A percentile compares a stretch with the other conserved stretches of the same genome.
Evolutionary conservation across 2,113 vertebrate species (phyloP).

Genomic region (Seriola rivoliana): DNA sequence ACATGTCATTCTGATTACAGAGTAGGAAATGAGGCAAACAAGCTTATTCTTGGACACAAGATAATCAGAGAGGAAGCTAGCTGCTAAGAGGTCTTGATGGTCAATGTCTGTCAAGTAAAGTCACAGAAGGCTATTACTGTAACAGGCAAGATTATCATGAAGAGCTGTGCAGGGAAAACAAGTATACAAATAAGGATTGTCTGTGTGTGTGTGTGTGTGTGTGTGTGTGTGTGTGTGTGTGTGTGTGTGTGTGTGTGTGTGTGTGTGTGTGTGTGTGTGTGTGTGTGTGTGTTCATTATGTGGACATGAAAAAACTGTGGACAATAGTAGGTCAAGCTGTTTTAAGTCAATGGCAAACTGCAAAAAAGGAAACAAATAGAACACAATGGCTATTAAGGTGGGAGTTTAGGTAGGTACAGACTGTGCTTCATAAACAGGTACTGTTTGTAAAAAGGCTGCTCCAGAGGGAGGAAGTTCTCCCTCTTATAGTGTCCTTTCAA

Average conservation of each 20-base stretch:
- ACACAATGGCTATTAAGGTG: slow-evolving; percentile 16
- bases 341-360: slow-evolving; percentile 25
- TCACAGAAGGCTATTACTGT: slow-evolving; percentile 1
- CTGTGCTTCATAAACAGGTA: neutral
- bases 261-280: too few species aligned
- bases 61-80: slow-evolving; percentile 16
- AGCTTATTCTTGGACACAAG: neutral
- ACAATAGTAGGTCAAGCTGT: slow-evolving; percentile 9
- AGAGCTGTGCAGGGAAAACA: neutral
- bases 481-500: slow-evolving; percentile 44
- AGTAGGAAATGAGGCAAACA: slow-evolving; percentile 38
- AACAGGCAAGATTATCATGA: neutral
- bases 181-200: neutral
- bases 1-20: slow-evolving; percentile 35
- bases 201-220: neutral
- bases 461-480: slow-evolving; percentile 19
- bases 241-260: too few species aligned
- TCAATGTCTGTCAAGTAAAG: slow-evolving; percentile 22
- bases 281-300: slow-evolving; percentile 17
- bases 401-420: neutral
- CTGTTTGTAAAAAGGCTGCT: slow-evolving; percentile 15
- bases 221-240: too few species aligned
- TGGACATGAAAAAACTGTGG: slow-evolving; percentile 4
- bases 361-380: slow-evolving; percentile 21
- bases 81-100: slow-evolving; percentile 33